These are phyloP conservation scores for Unio delphinus DNA, from an alignment of 2,888 invertebrate genomes.

Conservation along the genomic window DNA sequence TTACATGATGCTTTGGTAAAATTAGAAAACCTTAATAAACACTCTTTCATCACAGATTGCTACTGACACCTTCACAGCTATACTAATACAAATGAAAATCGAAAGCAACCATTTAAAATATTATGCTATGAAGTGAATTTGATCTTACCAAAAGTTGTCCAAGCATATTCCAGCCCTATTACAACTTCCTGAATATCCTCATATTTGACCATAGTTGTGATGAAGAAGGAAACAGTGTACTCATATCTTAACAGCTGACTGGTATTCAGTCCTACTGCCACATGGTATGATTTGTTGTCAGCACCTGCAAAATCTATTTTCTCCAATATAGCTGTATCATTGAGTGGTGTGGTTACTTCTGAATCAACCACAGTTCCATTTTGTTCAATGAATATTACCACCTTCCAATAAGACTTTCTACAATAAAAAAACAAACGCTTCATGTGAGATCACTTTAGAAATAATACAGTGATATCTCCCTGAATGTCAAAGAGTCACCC, in stretches of 20 bases:
- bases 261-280: conserved; percentile 12
- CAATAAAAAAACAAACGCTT: conserved; percentile 1
- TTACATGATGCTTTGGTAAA: too few species aligned
- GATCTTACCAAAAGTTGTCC: conserved; percentile 18
- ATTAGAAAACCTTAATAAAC: too few species aligned
- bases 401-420: conserved; percentile 32
- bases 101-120: too few species aligned
- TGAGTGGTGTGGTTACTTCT: conserved; percentile 13
- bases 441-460: too few species aligned
- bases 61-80: too few species aligned
- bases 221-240: conserved; percentile 29
- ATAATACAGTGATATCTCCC: too few species aligned
- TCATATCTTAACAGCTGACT: conserved; percentile 15
- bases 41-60: too few species aligned
- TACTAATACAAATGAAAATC: too few species aligned
- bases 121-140: too few species aligned
- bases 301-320: conserved; percentile 21
- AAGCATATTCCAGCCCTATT: conserved; percentile 11
- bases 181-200: conserved; percentile 18
- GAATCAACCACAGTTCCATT: conserved; percentile 19
- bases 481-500: too few species aligned
- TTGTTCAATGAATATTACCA: conserved; percentile 37
- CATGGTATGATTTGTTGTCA: conserved; percentile 17
- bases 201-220: conserved; percentile 16
- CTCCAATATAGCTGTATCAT: conserved; percentile 16